Evolutionary conservation across 2,113 vertebrate genomes (phyloP), one percentile per base, ranked within the genome.

Genomic region (Corythaeola cristata): DNA sequence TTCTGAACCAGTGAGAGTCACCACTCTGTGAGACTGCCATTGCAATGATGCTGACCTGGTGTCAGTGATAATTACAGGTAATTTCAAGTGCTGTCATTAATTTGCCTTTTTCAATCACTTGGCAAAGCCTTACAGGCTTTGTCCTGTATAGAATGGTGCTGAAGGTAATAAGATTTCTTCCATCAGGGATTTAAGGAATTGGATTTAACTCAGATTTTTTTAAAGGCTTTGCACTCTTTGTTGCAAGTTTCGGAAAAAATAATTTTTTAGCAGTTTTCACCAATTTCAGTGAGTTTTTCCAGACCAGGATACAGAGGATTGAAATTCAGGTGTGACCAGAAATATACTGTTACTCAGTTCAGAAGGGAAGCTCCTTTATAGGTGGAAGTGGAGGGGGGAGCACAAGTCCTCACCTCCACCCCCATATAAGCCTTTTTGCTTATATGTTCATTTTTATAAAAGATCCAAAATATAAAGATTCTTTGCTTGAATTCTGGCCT

Each of bases 41-140:
- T 89, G 92, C 74, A 78, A 55, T 83, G 93, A 85, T 87, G 67
- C 90, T 95, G 94, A 94, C 95, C 94, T 0, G 0, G 62, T 96
- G 95, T 91, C 96, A 96, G 68, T 93, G 96, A 96, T 97, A 97
- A 97, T 96, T 97, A 96, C 94, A 95, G 97, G 91, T 97, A 96
- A 93, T 96, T 95, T 93, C 92, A 89, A 96, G 52, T 80, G 83
- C 93, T 96, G 92, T 76, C 95, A 94, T 94, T 96, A 96, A 97
- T 96, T 95, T 94, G 93, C 90, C 95, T 93, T 92, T 93, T 95
- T 87, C 92, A 95, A 94, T 97, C 88, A 90, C 80, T 92, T 33
- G 3, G 67, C 62, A 92, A 97, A 95, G 93, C 90, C 93, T 95
- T 89, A 82, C 71, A 94, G 85, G 94, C 96, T 96, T 97, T 95